phyloP scores from a whole-genome alignment of 2,113 vertebrate species.

The Cheirogaleus medius region DNA sequence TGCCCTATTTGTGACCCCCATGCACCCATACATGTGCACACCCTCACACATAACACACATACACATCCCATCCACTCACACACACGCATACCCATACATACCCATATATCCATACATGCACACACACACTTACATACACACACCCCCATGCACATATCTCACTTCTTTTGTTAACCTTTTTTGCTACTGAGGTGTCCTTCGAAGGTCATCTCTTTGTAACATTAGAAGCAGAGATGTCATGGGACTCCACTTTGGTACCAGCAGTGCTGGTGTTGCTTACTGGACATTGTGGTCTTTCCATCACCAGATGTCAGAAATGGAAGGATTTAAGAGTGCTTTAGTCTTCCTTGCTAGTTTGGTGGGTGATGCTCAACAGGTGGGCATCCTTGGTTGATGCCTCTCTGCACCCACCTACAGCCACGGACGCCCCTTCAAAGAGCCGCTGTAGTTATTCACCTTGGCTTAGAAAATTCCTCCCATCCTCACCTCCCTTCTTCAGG shows the following conservation, averaged over 20 bases:
- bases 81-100: not conserved
- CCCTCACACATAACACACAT: not conserved
- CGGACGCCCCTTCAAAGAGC: not conserved
- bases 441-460: not conserved
- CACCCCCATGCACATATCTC: not conserved
- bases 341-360: not conserved
- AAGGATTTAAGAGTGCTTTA: too few species aligned
- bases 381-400: not conserved
- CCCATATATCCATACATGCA: too few species aligned
- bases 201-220: not conserved
- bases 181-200: not conserved
- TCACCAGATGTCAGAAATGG: not conserved
- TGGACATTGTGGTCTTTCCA: not conserved
- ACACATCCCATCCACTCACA: not conserved
- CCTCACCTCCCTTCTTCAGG: too few species aligned
- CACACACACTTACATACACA: too few species aligned
- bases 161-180: not conserved
- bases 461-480: not conserved
- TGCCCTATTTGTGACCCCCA: not conserved
- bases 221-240: not conserved
- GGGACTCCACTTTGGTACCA: too few species aligned
- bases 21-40: not conserved
- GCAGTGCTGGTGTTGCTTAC: not conserved
- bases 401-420: not conserved
- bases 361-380: not conserved